A percentile compares a stretch with the other conserved stretches of the same genome.
phyloP scores from a whole-genome alignment of 1,140 invertebrate species.

The Ceratina japonica region DNA sequence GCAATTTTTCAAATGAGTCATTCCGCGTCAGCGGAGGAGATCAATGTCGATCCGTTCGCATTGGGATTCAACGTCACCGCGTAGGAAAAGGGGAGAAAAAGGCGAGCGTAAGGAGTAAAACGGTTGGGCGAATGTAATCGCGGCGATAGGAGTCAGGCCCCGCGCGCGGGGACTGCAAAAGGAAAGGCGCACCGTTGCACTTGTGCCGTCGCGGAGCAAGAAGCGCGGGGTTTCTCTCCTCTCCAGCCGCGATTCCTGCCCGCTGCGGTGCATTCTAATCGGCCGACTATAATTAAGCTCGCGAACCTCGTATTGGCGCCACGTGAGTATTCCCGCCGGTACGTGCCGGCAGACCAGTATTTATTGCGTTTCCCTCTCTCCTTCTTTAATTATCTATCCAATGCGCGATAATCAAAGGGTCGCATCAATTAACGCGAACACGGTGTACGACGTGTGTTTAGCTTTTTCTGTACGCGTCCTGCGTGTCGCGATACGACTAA shows the following conservation, averaged over 20 bases:
- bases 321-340: constrained; percentile 30
- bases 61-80: neutral
- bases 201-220: constrained; percentile 17
- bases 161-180: constrained; percentile 37
- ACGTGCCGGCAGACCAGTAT: constrained; percentile 27
- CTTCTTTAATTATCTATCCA: constrained; percentile 3
- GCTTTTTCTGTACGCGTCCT: neutral
- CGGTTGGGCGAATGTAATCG: constrained; percentile 14
- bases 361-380: constrained; percentile 9
- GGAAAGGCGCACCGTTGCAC: constrained; percentile 49
- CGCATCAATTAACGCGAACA: constrained; percentile 9
- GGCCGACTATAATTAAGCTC: constrained; percentile 48
- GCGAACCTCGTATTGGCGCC: constrained; percentile 49
- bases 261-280: constrained; percentile 44
- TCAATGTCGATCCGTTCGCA: neutral
- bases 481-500: neutral
- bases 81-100: neutral
- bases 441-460: neutral
- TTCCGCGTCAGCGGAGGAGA: neutral
- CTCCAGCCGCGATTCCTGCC: constrained; percentile 36
- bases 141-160: constrained; percentile 23
- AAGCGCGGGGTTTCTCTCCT: too few relatives aligned
- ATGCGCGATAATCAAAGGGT: neutral
- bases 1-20: neutral
- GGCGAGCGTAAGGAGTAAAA: neutral